Conservation (phyloP, 1,140 invertebrate genomes). For the Polypedilum vanderplanki region DNA sequence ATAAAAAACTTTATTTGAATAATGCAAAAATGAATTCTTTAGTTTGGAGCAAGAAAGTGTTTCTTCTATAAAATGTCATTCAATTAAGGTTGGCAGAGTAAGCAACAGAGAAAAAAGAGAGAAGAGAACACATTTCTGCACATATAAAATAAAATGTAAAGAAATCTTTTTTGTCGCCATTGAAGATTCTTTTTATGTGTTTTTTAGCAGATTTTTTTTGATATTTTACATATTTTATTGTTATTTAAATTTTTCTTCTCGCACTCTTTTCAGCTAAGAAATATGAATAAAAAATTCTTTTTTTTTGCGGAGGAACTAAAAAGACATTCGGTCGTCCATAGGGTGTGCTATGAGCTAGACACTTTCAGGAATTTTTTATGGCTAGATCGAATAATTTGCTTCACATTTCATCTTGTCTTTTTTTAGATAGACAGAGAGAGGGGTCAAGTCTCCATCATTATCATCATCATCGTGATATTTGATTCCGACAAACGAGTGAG, state of each 20-base stretch:
- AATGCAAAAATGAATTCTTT: background rate
- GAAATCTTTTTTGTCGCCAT: conserved; percentile 17
- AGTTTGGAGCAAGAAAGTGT: background rate
- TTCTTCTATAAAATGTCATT: background rate
- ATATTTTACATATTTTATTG: conserved; percentile 20
- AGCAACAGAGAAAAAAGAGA: too few species aligned
- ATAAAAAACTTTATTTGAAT: conserved; percentile 20
- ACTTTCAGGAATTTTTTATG: background rate
- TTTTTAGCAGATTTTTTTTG: conserved; percentile 10
- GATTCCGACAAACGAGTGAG: background rate
- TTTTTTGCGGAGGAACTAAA: background rate
- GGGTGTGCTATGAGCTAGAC: too few species aligned
- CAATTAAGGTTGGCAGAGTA: background rate
- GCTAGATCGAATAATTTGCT: background rate
- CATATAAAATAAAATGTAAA: background rate
- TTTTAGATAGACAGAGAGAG: background rate
- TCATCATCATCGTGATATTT: conserved; percentile 7
- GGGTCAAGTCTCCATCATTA: conserved; percentile 5
- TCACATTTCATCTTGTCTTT: background rate
- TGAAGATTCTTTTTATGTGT: conserved; percentile 19
- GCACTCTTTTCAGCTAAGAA: background rate
- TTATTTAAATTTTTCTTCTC: conserved; percentile 14
- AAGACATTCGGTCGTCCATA: background rate
- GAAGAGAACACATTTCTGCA: too few species aligned
- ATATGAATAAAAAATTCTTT: background rate